Evolutionary conservation across 2,113 vertebrate genomes (phyloP), one percentile per base, ranked within the genome.

Genomic region (Aphelocoma coerulescens): DNA sequence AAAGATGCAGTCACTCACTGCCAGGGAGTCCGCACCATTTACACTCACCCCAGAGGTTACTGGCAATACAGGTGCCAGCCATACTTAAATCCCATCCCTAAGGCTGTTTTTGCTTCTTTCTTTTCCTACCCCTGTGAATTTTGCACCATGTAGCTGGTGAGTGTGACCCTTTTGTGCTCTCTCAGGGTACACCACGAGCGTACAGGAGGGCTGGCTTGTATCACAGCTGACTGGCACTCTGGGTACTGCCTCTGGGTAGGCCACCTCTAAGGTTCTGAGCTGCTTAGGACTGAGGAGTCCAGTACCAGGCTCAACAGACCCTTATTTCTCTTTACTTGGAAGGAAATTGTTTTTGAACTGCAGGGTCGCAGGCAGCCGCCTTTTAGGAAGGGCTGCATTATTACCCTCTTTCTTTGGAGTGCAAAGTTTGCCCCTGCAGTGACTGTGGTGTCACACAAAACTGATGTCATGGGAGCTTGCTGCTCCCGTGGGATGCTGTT

Each of bases 161-260:
- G 7, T 8, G 13, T 35, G 28, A 62, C 27, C 33, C 24, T 73
- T 85, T 37, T 58, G 32, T 83, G 28, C 51, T 83, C 32, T 73
- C 28, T 46, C 54, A 49, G 54, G 7, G 10, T 15, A 72, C 14
- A 58, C 22, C 27, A 9, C 0, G 8, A 52, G 32, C 0, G 0
- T 51, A 14, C 21, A 88, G 61, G 37, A 82, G 27, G 27, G 18
- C 39, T 66, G 37, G 24, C 49, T 78, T 63, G 8, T 30, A 8
- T 52, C 66, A 14, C 33, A 65, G 44, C 33, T 74, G 84, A 30
- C 43, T 75, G 62, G 26, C 16, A 52, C 16, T 35, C 20, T 62
- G 55, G 33, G 7, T 13, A 2, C 54, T 48, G 71, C 48, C n/a
- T 71, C 41, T 62, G 69, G 43, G 21, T 37, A 49, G 19, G 9